A percentile compares a stretch with the other conserved stretches of the same genome.
Evolutionary conservation across 2,888 invertebrate genomes (phyloP).

Genomic region (Leptarthrus brevirostris): DNA sequence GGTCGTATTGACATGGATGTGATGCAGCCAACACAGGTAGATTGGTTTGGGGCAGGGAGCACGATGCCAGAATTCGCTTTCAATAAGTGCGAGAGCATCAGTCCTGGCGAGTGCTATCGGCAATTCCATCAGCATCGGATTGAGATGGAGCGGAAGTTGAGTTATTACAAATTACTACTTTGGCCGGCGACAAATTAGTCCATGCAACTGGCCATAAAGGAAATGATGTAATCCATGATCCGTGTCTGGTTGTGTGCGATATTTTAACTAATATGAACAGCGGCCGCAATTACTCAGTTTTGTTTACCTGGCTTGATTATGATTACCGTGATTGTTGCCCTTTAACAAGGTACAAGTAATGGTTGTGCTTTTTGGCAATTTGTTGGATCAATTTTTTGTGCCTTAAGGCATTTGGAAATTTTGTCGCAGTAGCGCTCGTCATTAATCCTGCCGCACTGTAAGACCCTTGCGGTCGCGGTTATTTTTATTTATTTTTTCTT

Average conservation of each 20-base stretch:
- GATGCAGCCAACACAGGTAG: not conserved
- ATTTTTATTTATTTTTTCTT: too few relatives aligned
- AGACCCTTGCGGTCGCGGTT: too few relatives aligned
- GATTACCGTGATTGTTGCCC: slow-evolving; percentile 2
- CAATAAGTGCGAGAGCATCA: slow-evolving; percentile 1
- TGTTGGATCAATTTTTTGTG: not conserved
- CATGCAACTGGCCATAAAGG: slow-evolving; percentile 45
- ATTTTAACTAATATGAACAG: not conserved
- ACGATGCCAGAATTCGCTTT: slow-evolving; percentile 39
- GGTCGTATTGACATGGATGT: not conserved
- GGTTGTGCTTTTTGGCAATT: not conserved
- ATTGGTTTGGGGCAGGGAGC: not conserved
- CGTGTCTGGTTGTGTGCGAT: slow-evolving; percentile 9
- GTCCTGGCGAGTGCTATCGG: slow-evolving; percentile 19
- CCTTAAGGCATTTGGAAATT: not conserved
- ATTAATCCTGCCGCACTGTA: too few relatives aligned
- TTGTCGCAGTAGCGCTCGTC: not conserved
- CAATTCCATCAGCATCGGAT: slow-evolving; percentile 9
- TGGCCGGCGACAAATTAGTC: slow-evolving; percentile 36
- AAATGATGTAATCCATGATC: slow-evolving; percentile 21
- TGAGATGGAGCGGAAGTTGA: slow-evolving; percentile 45
- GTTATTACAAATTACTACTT: slow-evolving; percentile 13
- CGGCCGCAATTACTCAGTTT: slow-evolving; percentile 2
- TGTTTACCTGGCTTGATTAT: slow-evolving; percentile 19
- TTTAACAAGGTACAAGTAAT: slow-evolving; percentile 21